Evolutionary conservation across 2,888 invertebrate genomes (phyloP), one percentile per base, ranked within the genome.

Genomic region (Cosmia trapezina): DNA sequence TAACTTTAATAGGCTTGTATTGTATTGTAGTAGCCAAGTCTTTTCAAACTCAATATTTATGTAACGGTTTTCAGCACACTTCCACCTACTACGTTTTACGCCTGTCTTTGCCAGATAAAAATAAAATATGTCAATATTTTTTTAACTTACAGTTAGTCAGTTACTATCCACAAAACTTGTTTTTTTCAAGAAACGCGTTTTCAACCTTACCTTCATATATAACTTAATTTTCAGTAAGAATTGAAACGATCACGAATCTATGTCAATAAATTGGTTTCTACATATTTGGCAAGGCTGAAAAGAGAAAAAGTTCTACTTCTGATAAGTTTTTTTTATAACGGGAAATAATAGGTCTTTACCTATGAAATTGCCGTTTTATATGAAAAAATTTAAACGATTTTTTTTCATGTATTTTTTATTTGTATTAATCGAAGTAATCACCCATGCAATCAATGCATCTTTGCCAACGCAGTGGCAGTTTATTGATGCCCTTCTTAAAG

Each of bases 91-190:
- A 63, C 56, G 28, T 14, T 14, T 7, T 56, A 61, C 47, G 14
- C 61, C 28, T 28, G 54, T 54, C 54, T 70, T 41, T 17, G 4
- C 4, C 37, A 47, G 12, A 47, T 53, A 54, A n/a, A 45, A 72
- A 47, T 41, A 61, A 49, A 8, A 49, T 49, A 49, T 56, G 19
- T 28, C 17, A 41, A 49, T 28, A 19, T 43, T 56, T 47, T n/a
- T 17, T 53, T n/a, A 12, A 17, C 45, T 45, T 19, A 19, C 17
- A 28, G 4, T 45, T 56, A 43, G 4, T 45, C 5, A 17, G 5
- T 33, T 12, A 19, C 45, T 19, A 60, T 22, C 37, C 12, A 28
- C 45, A 3, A 12, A 22, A 22, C 8, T 54, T 63, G n/a, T 63
- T 4, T 33, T n/a, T 45, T 54, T 43, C n/a, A 28, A 22, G 14